Evolutionary conservation across 2,797 vertebrate species (phyloP), one percentile per base, ranked within the genome.

Genomic region (Neopelma chrysocephalum): DNA sequence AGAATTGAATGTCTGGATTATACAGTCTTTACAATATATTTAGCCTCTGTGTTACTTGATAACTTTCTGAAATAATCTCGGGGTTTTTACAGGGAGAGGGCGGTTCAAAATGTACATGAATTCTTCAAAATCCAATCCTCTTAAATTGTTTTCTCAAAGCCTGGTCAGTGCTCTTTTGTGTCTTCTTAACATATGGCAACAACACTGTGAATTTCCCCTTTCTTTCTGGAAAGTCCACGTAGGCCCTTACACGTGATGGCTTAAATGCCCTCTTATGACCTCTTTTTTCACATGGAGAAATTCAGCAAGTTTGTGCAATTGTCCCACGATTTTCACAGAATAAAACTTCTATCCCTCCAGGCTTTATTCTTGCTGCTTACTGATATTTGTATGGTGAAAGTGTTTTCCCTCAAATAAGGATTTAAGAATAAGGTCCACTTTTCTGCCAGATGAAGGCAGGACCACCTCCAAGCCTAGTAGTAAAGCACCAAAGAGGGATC

Each of bases 21-120:
- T 31, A 65, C 3, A 81, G 79, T 56, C 29, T 77, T 93, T 60
- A 81, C 27, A 81, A 79, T 72, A 57, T n/a, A 58, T 38, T 53
- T 53, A 43, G 58, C 21, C 58, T 69, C 70, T 79, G 32, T 48
- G 62, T 86, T 82, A 76, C 85, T 91, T 94, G 85, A 82, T 66
- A 93, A 90, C 82, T 88, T 95, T 70, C 60, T 83, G 11, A 94
- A 95, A 72, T 69, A 78, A 85, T 92, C 57, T 89, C 50, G 19
- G 36, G 17, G 3, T 75, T 89, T 72, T 89, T 85, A 22, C 79
- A 76, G 61, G 19, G 26, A 79, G 16, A 71, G 31, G 81, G 38
- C 47, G 64, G 9, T 78, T 92, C n/a, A 51, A 93, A 94, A 32
- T 21, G 27, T 31, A 76, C 32, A 16, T 16, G 31, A 92, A 72